phyloP scores from a whole-genome alignment of 2,888 invertebrate species.

The Copidosoma aretas region DNA sequence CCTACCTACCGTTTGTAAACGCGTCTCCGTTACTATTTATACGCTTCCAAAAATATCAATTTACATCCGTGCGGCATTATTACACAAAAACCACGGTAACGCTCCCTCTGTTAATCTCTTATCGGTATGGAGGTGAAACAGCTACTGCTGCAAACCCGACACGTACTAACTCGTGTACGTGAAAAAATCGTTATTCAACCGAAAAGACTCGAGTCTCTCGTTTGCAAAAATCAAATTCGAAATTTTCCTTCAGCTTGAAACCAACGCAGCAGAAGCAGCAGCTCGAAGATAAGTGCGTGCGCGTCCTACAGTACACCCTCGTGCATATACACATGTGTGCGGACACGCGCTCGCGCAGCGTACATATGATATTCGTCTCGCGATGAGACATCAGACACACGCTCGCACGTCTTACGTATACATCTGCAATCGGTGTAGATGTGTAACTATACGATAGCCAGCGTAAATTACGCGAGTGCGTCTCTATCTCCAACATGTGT shows the following conservation, averaged over 20 bases:
- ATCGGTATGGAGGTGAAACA: background rate
- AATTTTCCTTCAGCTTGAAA: background rate
- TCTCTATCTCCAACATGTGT: conserved; percentile 1
- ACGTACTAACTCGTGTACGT: background rate
- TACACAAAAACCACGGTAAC: background rate
- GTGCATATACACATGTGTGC: no score
- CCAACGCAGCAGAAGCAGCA: background rate
- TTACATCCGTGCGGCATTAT: background rate
- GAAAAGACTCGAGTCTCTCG: background rate
- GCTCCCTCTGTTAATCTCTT: background rate
- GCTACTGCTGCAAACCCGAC: background rate
- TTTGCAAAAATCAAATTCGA: background rate
- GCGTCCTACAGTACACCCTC: no score
- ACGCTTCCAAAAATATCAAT: background rate
- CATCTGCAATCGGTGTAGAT: conserved; percentile 16
- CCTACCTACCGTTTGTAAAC: background rate
- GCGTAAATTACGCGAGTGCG: conserved; percentile 36
- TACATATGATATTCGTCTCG: background rate
- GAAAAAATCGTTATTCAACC: no score
- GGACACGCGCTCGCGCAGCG: background rate
- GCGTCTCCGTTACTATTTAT: background rate
- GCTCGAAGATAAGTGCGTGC: background rate
- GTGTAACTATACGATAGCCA: background rate
- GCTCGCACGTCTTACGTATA: background rate
- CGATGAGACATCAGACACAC: conserved; percentile 1